Evolutionary conservation across 37 sponge, comb jelly and placozoan species (phyloP).

Genomic region (Spongilla lacustris): DNA sequence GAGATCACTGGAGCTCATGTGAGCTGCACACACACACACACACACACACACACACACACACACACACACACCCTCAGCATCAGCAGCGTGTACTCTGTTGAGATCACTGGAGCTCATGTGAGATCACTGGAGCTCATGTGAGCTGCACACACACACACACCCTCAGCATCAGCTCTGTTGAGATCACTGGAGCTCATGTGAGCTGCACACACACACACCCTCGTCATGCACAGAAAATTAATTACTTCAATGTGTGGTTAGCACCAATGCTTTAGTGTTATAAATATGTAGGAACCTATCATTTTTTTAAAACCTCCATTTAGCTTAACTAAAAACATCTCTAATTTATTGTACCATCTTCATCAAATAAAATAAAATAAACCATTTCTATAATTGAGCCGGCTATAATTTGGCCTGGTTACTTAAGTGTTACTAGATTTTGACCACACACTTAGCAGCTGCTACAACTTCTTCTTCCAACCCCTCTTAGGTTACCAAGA

Average conservation of each 20-base stretch:
- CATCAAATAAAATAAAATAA: too few relatives aligned
- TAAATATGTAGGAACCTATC: too few relatives aligned
- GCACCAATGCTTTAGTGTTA: too few relatives aligned
- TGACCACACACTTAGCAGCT: too few relatives aligned
- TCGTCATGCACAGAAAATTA: too few relatives aligned
- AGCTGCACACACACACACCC: background rate
- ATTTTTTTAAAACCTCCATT: too few relatives aligned
- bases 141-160: constrained; percentile 68
- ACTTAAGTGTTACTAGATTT: constrained; percentile 43
- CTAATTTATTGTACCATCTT: too few relatives aligned
- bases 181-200: constrained; percentile 83
- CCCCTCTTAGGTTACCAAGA: constrained; percentile 48
- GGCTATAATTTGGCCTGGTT: too few relatives aligned
- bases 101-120: constrained; percentile 82
- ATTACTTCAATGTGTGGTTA: too few relatives aligned
- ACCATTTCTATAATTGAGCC: too few relatives aligned
- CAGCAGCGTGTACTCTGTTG: constrained; percentile 78
- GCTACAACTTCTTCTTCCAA: background rate
- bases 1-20: constrained; percentile 84
- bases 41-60: too few relatives aligned
- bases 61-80: constrained; percentile 98
- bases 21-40: background rate
- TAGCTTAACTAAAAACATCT: too few relatives aligned
- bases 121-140: background rate
- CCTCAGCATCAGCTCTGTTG: constrained; percentile 84